A percentile compares a stretch with the other conserved stretches of the same genome.
phyloP scores from a whole-genome alignment of 2,888 invertebrate genomes.

The Ochlodes sylvanus region DNA sequence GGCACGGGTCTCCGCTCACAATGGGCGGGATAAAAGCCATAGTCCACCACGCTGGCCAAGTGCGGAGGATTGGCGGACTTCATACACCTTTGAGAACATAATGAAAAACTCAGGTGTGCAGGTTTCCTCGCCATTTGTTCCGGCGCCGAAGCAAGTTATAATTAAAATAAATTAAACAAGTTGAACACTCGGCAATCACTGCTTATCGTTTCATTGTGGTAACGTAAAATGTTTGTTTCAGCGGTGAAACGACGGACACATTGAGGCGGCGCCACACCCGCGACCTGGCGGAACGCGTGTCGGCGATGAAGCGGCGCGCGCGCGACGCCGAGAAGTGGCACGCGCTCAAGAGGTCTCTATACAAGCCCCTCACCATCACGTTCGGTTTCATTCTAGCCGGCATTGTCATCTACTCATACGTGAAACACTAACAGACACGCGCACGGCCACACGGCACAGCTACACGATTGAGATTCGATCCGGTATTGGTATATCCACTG shows the following conservation, averaged over 20 bases:
- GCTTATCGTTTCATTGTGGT: no score
- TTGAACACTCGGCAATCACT: no score
- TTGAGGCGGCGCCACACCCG: slow-evolving; percentile 61
- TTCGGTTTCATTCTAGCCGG: slow-evolving; percentile 88
- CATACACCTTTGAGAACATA: no score
- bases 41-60: no score
- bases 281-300: slow-evolving; percentile 66
- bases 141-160: no score
- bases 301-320: slow-evolving; percentile 87
- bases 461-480: background rate
- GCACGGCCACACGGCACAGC: slow-evolving; percentile 6
- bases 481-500: slow-evolving; percentile 3
- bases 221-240: slow-evolving; percentile 24
- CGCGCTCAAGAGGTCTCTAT: slow-evolving; percentile 91
- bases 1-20: no score
- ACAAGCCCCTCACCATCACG: slow-evolving; percentile 89
- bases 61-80: no score
- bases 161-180: no score
- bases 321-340: slow-evolving; percentile 89
- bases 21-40: no score
- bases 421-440: slow-evolving; percentile 64
- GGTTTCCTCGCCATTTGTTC: no score
- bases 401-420: slow-evolving; percentile 86
- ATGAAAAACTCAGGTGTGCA: no score
- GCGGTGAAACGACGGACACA: slow-evolving; percentile 49